Percentiles rank a stretch among this genome's conserved stretches.
Conservation (phyloP, 2,113 vertebrate species). For the Gulo gulo region DNA sequence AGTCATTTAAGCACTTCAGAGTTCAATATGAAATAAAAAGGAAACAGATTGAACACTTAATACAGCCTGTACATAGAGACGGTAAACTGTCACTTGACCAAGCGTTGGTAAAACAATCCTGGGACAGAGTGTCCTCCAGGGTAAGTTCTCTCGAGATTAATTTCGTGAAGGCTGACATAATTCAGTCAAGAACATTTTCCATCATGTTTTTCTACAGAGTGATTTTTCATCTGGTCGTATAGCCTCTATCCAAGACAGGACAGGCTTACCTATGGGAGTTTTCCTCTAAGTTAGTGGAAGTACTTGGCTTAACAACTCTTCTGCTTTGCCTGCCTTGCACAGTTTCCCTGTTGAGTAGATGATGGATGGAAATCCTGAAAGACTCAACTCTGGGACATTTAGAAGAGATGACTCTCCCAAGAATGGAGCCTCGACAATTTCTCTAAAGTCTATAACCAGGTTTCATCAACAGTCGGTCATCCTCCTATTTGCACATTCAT, state of each 20-base stretch:
- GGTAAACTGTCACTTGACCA: constrained; percentile 97
- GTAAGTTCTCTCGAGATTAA: constrained; percentile 79
- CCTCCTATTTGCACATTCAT: not conserved
- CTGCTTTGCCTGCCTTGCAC: not conserved
- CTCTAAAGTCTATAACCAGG: not conserved
- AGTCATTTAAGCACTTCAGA: constrained; percentile 94
- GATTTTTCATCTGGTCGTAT: rapidly evolving
- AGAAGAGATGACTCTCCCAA: not conserved
- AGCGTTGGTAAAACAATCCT: constrained; percentile 94
- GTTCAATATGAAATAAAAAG: constrained; percentile 95
- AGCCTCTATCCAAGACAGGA: not conserved
- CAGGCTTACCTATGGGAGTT: not conserved
- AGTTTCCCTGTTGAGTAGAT: not conserved
- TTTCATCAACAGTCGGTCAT: not conserved
- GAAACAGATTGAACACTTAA: constrained; percentile 90
- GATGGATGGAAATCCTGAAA: not conserved
- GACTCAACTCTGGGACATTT: not conserved
- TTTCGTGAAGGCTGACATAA: not conserved
- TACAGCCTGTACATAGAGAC: constrained; percentile 91
- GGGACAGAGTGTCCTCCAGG: constrained; percentile 93
- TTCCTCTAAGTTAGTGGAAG: not conserved
- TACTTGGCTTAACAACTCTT: not conserved
- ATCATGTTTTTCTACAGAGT: not conserved
- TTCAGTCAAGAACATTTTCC: not conserved
- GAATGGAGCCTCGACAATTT: not conserved